A percentile compares a stretch with the other conserved stretches of the same genome.
Conservation (phyloP, 2,113 vertebrate genomes). For the Cheirogaleus medius region DNA sequence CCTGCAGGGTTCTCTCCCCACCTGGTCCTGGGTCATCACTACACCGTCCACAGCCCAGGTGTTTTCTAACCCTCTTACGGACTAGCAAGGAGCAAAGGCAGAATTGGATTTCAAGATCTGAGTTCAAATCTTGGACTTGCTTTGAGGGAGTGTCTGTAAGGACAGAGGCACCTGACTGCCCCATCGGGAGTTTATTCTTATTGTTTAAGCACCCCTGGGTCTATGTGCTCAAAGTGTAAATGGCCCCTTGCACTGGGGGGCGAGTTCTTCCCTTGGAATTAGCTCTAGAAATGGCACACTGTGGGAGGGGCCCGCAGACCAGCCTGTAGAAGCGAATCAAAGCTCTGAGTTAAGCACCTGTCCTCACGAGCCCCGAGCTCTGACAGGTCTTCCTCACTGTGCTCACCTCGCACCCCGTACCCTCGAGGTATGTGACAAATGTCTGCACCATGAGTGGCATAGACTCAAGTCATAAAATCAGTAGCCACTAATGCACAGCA, state of each 20-base stretch:
- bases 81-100: too few species aligned
- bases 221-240: too few species aligned
- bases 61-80: rapidly evolving
- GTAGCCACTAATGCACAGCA: rapidly evolving
- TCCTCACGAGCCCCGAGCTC: not conserved
- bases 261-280: not conserved
- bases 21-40: too few species aligned
- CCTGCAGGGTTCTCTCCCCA: not conserved
- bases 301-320: too few species aligned
- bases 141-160: not conserved
- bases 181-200: rapidly evolving
- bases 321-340: rapidly evolving
- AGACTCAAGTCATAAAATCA: not conserved
- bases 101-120: not conserved
- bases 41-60: too few species aligned
- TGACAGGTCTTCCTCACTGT: rapidly evolving
- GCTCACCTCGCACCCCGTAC: rapidly evolving
- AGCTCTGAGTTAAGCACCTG: not conserved
- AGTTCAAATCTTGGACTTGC: not conserved
- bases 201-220: too few species aligned
- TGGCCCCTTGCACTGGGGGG: rapidly evolving
- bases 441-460: rapidly evolving
- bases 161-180: rapidly evolving
- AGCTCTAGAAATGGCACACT: not conserved
- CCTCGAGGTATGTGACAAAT: rapidly evolving